Base-by-base conservation (phyloP, 2,888 invertebrate genomes). In the Stratiomys singularior region DNA sequence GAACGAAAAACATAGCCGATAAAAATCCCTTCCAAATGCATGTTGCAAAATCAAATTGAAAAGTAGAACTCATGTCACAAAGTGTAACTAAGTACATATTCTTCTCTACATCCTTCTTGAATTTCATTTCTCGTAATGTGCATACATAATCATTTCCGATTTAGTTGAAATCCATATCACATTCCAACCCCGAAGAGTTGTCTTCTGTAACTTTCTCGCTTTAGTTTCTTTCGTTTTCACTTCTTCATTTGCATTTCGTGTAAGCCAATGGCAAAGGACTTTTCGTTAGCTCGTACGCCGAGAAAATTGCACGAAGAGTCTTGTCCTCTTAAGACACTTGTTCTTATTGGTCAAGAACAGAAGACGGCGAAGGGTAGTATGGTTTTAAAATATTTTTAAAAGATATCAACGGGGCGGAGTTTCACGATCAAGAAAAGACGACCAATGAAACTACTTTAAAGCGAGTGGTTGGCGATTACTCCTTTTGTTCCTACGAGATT, bases 281-380 rank as follows among this genome's bases (percentile, higher is more conserved):
- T 25, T 25, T 9, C 21, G 18, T 23, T 23, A 27, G 63, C 15
- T 63, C 5, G 63, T 27, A 63, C 18, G 37, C 37, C 37, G 18
- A 37, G 37, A n/a, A 66, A 52, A 30, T 28, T 27, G 52, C 21
- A 72, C 28, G 27, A 56, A 27, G 30, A 23, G 52, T 28, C 56
- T 11, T 72, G 47, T 72, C 56, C 27, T 52, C 25, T 0, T 28
- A 72, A 56, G 52, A 72, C 25, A 72, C 25, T 9, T 27, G 11
- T 72, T 72, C 71, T 72, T 72, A 72, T 72, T 72, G 71, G 71
- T 72, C 71, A 72, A 72, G 71, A 72, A 23, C 56, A 15, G 44
- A 21, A n/a, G 23, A 28, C n/a, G 27, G 66, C 9, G 21, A 66
- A 5, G 66, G 37, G n/a, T 56, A 72, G 71, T 9, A 27, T 23